Evolutionary conservation across 2,113 vertebrate genomes (phyloP), one percentile per base, ranked within the genome.

Genomic region (Labeo rohita): DNA sequence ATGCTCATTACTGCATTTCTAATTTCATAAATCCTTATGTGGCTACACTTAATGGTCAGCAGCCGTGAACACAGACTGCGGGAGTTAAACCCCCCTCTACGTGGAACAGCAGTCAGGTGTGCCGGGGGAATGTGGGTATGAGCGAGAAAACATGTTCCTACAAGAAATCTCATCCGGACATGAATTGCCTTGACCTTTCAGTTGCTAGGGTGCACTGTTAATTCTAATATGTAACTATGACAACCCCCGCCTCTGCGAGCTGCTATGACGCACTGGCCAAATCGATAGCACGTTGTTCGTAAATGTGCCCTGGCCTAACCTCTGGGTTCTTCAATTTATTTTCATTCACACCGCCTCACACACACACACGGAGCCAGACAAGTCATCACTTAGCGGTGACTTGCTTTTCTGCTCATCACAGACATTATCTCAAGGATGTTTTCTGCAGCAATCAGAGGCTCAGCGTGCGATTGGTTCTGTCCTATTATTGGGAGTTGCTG

Each of bases 201-300:
- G 76, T 89, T 88, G 89, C 89, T 87, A 88, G 68, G 88, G 88
- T 83, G 84, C 88, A 81, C 85, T 78, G 85, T 89, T 89, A 88
- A 88, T 86, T 89, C 80, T 87, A 83, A 86, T 88, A 85, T 87
- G 89, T 90, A 89, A 87, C 89, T 88, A 89, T 91, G 87, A 90
- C 90, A 90, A 91, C 88, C 87, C 76, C 83, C 43, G 66, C 50
- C 73, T 86, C 28, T 21, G 63, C 23, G 13, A 87, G 80, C 47
- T 11, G 86, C 66, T 63, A 68, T 90, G 89, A 90, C 83, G 87
- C 87, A 90, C 82, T 45, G 73, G 70, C 74, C 87, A 36, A 80
- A 88, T 90, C 74, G 83, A 90, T 90, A 61, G 83, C 87, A 79
- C 72, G 72, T 79, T 85, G 89, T 87, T 83, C 83, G 78, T 56